Conservation (phyloP, 1,140 invertebrate species). For the Delia radicum region DNA sequence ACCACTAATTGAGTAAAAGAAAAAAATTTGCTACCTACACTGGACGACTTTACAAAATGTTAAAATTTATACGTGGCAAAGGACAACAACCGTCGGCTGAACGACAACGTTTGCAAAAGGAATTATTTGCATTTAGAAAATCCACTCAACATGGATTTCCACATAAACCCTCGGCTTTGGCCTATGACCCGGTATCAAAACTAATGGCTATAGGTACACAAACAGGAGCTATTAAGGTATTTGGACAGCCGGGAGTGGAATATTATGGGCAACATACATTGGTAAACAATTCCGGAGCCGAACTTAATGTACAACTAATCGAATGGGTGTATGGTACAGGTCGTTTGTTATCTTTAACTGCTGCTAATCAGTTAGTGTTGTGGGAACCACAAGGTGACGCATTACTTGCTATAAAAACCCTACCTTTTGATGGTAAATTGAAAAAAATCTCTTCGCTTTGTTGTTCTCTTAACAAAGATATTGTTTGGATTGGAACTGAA, state of each 20-base stretch:
- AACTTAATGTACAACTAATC: constrained; percentile 47
- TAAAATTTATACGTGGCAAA: constrained; percentile 90
- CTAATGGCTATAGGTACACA: constrained; percentile 89
- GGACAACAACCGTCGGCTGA: constrained; percentile 84
- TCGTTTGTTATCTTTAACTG: constrained; percentile 82
- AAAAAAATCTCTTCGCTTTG: constrained; percentile 89
- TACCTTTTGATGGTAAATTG: constrained; percentile 82
- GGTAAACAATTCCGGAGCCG: constrained; percentile 41
- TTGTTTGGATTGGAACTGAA: constrained; percentile 90
- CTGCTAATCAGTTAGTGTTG: constrained; percentile 89
- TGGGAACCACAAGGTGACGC: constrained; percentile 73
- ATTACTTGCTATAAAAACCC: constrained; percentile 74
- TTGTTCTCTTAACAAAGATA: constrained; percentile 73
- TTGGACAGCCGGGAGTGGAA: constrained; percentile 90
- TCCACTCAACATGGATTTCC: constrained; percentile 96
- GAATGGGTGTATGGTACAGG: constrained; percentile 67
- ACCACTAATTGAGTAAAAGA: no score
- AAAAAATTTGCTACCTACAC: neutral
- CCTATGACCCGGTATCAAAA: constrained; percentile 84
- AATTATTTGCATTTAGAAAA: constrained; percentile 86
- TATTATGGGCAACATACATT: constrained; percentile 82
- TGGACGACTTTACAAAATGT: constrained; percentile 62
- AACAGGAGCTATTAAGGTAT: constrained; percentile 81
- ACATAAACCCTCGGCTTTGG: constrained; percentile 88
- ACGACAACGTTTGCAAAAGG: constrained; percentile 84